A percentile compares a stretch with the other conserved stretches of the same genome.
Evolutionary conservation across 2,888 invertebrate genomes (phyloP).

Genomic region (Abscondita cerata): DNA sequence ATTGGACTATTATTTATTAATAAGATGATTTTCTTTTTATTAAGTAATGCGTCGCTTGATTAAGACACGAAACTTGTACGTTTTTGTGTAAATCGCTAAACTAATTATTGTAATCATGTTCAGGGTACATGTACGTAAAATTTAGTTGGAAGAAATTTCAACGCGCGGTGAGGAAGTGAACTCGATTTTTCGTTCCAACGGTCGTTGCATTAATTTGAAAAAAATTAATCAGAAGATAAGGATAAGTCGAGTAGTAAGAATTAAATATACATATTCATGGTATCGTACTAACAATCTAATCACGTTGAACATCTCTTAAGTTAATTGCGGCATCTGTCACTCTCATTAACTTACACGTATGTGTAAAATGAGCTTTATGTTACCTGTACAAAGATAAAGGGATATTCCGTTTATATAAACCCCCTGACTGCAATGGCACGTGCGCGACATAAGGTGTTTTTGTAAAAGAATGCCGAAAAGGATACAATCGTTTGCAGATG

Average conservation of each 20-base stretch:
- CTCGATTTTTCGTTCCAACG: conserved; percentile 19
- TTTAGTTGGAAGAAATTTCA: background rate
- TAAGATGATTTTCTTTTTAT: too few relatives aligned
- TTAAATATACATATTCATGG: conserved; percentile 52
- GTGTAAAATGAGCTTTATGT: conserved; percentile 35
- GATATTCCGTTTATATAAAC: conserved; percentile 40
- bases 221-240: conserved; percentile 32
- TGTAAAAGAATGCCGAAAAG: conserved; percentile 52
- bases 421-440: conserved; percentile 44
- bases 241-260: conserved; percentile 42
- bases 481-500: conserved; percentile 45
- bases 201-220: conserved; percentile 32
- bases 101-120: too few relatives aligned
- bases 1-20: too few relatives aligned
- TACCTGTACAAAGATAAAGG: conserved; percentile 36
- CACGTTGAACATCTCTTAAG: conserved; percentile 46
- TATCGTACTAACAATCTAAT: conserved; percentile 49
- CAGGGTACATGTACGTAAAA: too few relatives aligned
- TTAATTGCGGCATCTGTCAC: conserved; percentile 57
- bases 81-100: too few relatives aligned
- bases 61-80: too few relatives aligned
- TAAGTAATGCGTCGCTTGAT: too few relatives aligned
- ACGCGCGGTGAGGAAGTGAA: background rate
- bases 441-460: conserved; percentile 53
- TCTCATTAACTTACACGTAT: conserved; percentile 45